A percentile compares a stretch with the other conserved stretches of the same genome.
phyloP scores from a whole-genome alignment of 2,113 vertebrate species.

The Salvelinus alpinus region DNA sequence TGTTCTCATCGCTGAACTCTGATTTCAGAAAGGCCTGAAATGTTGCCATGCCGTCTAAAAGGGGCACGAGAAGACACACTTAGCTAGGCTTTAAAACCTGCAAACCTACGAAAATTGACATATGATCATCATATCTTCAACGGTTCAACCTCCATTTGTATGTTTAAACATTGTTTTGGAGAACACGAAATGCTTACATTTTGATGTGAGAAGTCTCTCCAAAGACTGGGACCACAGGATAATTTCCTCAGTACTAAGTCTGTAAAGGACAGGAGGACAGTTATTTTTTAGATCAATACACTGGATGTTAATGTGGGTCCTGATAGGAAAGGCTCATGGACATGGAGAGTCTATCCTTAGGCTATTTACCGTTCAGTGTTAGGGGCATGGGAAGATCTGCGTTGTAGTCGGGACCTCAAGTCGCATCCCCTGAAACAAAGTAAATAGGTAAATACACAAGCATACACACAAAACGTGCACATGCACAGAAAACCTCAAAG shows the following conservation, averaged over 20 bases:
- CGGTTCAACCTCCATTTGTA: too few species aligned
- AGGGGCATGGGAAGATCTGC: slow-evolving; percentile 23
- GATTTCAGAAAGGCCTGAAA: slow-evolving; percentile 79
- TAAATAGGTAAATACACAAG: not conserved
- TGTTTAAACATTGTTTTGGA: not conserved
- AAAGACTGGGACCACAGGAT: slow-evolving; percentile 76
- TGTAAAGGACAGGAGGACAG: slow-evolving; percentile 38
- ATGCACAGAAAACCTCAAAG: too few species aligned
- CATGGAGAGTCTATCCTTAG: not conserved
- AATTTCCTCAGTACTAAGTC: slow-evolving; percentile 67
- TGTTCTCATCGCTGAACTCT: slow-evolving; percentile 81
- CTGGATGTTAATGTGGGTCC: not conserved
- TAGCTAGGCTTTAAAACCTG: not conserved
- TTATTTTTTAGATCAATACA: not conserved
- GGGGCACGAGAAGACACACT: not conserved
- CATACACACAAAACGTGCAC: too few species aligned
- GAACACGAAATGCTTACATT: slow-evolving; percentile 63
- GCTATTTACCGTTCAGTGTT: slow-evolving; percentile 46
- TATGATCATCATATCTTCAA: not conserved
- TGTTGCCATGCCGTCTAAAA: slow-evolving; percentile 70
- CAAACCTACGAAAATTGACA: not conserved
- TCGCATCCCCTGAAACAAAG: slow-evolving; percentile 47
- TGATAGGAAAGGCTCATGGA: not conserved
- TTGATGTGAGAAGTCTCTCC: slow-evolving; percentile 72
- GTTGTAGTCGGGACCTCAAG: slow-evolving; percentile 50